Conservation (phyloP, 53 echinoderm and acorn worm species). For the Stichopus horrens region DNA sequence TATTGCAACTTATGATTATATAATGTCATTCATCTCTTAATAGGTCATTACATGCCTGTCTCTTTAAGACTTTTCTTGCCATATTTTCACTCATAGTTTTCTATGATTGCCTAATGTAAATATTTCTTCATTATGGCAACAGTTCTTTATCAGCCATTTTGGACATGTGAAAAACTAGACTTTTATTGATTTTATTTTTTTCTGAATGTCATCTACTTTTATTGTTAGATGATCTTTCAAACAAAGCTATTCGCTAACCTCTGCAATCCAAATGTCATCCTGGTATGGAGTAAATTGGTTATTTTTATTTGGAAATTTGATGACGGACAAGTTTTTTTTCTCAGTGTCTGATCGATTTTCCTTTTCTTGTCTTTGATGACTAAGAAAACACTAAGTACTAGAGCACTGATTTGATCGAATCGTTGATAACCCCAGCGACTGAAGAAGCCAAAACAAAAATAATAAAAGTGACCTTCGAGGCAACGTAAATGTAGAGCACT, state of each 20-base stretch:
- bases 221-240: neutral
- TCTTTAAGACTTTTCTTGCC: too few relatives aligned
- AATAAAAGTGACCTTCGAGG: conserved; percentile 28
- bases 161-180: too few relatives aligned
- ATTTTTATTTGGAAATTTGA: neutral
- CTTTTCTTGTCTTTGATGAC: conserved; percentile 1
- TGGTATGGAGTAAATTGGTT: neutral
- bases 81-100: too few relatives aligned
- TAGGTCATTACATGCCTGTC: too few relatives aligned
- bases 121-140: too few relatives aligned
- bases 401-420: conserved; percentile 18
- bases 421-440: conserved; percentile 26
- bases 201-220: neutral
- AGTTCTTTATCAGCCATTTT: too few relatives aligned
- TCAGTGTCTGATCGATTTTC: conserved; percentile 19
- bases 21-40: too few relatives aligned
- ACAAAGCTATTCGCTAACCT: neutral
- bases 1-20: too few relatives aligned
- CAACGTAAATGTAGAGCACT: conserved; percentile 18
- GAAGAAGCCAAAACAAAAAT: neutral
- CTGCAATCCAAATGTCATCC: neutral
- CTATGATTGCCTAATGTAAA: too few relatives aligned
- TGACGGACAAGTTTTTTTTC: neutral
- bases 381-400: conserved; percentile 3
- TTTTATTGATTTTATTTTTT: too few relatives aligned